Evolutionary conservation across 1,140 invertebrate genomes (phyloP), one percentile per base, ranked within the genome.

Genomic region (Drosophila subpulchrella): DNA sequence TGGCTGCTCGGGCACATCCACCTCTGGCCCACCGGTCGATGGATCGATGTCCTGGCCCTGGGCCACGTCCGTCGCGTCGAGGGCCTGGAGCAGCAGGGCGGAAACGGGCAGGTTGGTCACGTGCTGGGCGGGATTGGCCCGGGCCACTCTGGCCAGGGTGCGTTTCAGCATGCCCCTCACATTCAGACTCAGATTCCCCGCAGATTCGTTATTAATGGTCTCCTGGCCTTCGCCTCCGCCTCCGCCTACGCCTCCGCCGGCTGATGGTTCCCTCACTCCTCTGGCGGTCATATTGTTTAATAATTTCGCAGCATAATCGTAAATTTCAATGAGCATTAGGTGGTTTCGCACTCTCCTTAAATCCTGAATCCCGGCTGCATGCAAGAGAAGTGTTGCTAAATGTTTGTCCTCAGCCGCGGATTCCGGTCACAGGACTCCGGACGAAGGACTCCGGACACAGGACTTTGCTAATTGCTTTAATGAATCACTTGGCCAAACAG

Each of bases 301-400:
- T 86, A 86, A 88, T 83, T 86, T 83, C 70, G 75, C 79, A 86
- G 79, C 83, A 86, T 86, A 86, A 80, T 86, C 83, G 83, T 82
- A 86, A 76, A 88, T 80, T 79, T 76, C 83, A 86, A 88, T 76
- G 54, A 88, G 76, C 83, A 88, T 86, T 77, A 68, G 70, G 27
- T 32, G 32, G 59, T 65, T 10, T 24, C 48, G 39, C 34, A 24
- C 27, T 7, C 54, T 51, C n/a, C 53, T 58, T 12, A n/a, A 13
- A 13, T 27, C 38, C 39, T 54, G 27, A 32, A 32, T 32, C 32
- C 32, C 8, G 6, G 50, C 50, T 68, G 77, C 38, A 60, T 81
- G 78, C 68, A 81, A 81, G 62, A 82, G 47, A 81, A 81, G 51
- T 51, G 39, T 57, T 67, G 48, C 36, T 67, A 80, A 80, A 63